These are phyloP conservation scores for Hanleya hanleyi DNA, from an alignment of 2,888 invertebrate species.

Conservation along the genomic window DNA sequence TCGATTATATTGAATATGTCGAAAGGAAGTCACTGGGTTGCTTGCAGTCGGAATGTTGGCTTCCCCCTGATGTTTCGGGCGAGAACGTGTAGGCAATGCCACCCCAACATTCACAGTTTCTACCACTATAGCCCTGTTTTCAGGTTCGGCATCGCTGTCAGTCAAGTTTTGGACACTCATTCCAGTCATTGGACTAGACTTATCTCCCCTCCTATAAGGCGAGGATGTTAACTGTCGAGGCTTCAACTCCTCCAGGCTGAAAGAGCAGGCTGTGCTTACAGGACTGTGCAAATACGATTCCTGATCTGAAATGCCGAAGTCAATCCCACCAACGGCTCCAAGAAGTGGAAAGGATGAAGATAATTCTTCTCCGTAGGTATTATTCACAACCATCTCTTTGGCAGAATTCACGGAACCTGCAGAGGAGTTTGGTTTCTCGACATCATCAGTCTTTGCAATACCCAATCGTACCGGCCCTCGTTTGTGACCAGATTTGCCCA, in stretches of 20 bases:
- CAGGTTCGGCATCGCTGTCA: neutral
- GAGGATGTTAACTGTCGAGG: neutral
- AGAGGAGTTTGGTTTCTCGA: neutral
- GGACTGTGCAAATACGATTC: neutral
- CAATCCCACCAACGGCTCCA: neutral
- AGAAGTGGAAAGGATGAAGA: neutral
- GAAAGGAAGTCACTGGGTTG: too few relatives aligned
- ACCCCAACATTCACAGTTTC: slow-evolving; percentile 1
- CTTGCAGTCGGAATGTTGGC: too few relatives aligned
- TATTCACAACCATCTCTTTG: neutral
- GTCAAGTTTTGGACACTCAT: neutral
- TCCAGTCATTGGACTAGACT: neutral
- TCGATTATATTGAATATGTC: too few relatives aligned
- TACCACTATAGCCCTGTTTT: neutral
- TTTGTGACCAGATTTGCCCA: neutral
- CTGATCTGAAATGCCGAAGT: neutral
- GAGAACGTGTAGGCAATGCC: neutral
- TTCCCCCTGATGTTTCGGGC: too few relatives aligned
- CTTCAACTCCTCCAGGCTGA: neutral
- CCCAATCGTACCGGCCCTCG: neutral
- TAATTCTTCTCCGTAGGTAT: neutral
- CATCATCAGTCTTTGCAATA: neutral
- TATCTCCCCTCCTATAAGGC: neutral
- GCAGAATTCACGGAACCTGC: neutral
- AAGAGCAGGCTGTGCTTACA: neutral